Evolutionary conservation across 2,888 invertebrate genomes (phyloP).

Genomic region (Lomographa bimaculata): DNA sequence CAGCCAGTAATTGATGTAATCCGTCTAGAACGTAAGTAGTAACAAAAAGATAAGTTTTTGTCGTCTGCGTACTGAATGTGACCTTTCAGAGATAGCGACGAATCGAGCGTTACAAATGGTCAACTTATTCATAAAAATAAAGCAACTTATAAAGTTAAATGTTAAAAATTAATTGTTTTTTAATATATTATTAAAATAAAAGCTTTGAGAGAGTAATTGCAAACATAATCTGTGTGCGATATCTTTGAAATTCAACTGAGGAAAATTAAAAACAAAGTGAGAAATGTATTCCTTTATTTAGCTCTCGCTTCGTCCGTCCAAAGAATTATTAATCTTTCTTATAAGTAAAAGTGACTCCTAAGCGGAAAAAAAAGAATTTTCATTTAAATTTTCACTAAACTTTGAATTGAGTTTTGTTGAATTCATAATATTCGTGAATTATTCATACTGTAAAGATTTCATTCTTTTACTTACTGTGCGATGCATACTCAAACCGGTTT

Average conservation of each 20-base stretch:
- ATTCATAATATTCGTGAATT: conserved; percentile 57
- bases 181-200: too few species aligned
- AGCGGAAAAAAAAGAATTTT: conserved; percentile 57
- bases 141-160: too few species aligned
- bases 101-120: too few species aligned
- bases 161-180: too few species aligned
- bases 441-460: conserved; percentile 45
- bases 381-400: conserved; percentile 63
- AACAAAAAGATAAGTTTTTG: too few species aligned
- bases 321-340: conserved; percentile 61
- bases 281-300: conserved; percentile 33
- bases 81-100: too few species aligned
- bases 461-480: conserved; percentile 30
- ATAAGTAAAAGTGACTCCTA: conserved; percentile 52
- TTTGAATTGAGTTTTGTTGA: conserved; percentile 63
- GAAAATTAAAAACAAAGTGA: conserved; percentile 31
- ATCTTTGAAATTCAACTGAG: conserved; percentile 6
- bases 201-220: too few species aligned
- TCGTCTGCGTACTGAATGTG: too few species aligned
- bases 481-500: neutral
- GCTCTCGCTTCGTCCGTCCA: conserved; percentile 39
- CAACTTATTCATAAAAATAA: too few species aligned
- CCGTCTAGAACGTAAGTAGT: too few species aligned
- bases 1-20: too few species aligned
- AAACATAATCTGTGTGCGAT: conserved; percentile 1